These are phyloP conservation scores for Mobula hypostoma DNA, from an alignment of 2,113 vertebrate genomes.

Conservation along the genomic window DNA sequence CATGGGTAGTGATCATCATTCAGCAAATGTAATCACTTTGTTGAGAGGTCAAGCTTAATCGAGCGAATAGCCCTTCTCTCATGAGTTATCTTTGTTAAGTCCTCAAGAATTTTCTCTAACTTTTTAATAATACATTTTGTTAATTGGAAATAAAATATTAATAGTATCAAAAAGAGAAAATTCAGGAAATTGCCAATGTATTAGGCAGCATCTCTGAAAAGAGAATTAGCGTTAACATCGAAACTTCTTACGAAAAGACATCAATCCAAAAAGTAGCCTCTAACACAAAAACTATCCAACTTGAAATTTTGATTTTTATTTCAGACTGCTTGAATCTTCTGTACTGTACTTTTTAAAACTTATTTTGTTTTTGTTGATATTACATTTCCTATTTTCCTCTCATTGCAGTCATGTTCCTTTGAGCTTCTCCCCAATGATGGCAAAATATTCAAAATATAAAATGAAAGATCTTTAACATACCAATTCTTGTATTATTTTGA, in stretches of 20 bases:
- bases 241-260: too few relatives aligned
- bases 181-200: too few relatives aligned
- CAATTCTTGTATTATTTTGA: slow-evolving; percentile 23
- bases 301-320: too few relatives aligned
- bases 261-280: too few relatives aligned
- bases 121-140: neutral
- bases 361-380: neutral
- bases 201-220: too few relatives aligned
- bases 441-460: neutral
- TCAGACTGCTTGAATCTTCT: too few relatives aligned
- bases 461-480: neutral
- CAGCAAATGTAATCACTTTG: neutral
- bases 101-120: neutral
- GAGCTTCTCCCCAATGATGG: neutral
- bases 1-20: neutral
- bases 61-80: neutral
- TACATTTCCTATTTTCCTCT: neutral
- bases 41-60: neutral
- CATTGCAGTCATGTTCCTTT: neutral
- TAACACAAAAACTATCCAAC: too few relatives aligned
- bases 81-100: neutral
- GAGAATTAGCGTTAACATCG: too few relatives aligned
- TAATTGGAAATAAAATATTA: neutral
- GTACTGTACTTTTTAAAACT: too few relatives aligned
- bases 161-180: too few relatives aligned